Evolutionary conservation across 1,140 invertebrate genomes (phyloP).

Genomic region (Drosophila littoralis): DNA sequence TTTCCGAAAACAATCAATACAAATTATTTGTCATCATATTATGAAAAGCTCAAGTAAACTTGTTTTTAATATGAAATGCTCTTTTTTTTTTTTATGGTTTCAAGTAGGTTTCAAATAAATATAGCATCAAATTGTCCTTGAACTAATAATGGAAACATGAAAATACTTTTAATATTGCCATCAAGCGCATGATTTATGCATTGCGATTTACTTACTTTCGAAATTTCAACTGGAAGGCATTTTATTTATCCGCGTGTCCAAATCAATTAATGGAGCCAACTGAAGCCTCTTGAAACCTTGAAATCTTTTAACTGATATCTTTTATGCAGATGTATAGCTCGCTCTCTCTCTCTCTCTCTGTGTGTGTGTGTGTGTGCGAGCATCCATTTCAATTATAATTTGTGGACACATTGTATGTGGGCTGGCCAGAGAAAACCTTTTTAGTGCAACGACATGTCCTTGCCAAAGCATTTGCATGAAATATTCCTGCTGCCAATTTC

Average conservation of each 20-base stretch:
- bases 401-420: conserved; percentile 23
- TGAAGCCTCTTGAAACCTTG: conserved; percentile 39
- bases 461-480: conserved; percentile 65
- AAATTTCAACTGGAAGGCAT: conserved; percentile 14
- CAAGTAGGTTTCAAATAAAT: no score
- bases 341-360: no score
- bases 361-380: conserved; percentile 9
- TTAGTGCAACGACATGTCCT: conserved; percentile 55
- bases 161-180: conserved; percentile 26
- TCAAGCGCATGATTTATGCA: conserved; percentile 7
- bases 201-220: background rate
- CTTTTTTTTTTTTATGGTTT: no score
- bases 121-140: conserved; percentile 14
- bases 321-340: conserved; percentile 4
- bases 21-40: no score
- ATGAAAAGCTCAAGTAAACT: no score
- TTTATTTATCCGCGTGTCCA: conserved; percentile 46
- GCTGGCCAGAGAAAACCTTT: conserved; percentile 48
- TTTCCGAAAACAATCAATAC: background rate
- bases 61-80: no score
- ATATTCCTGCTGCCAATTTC: conserved; percentile 40
- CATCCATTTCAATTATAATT: conserved; percentile 70
- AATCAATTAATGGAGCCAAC: conserved; percentile 37
- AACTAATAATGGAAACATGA: conserved; percentile 18
- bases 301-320: conserved; percentile 21